These are phyloP conservation scores for Aelia acuminata DNA, from an alignment of 2,888 invertebrate genomes.

Conservation along the genomic window DNA sequence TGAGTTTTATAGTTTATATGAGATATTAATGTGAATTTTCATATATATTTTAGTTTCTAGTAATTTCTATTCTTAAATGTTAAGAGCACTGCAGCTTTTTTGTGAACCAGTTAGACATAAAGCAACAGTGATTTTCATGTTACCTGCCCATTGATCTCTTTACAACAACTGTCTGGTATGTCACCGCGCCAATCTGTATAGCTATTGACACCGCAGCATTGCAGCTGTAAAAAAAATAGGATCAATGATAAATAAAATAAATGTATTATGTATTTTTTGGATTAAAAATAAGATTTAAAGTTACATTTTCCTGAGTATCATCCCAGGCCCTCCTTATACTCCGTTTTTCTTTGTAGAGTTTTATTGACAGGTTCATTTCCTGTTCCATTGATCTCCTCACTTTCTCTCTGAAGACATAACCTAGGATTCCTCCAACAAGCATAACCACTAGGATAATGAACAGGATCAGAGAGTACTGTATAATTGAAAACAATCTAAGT, in stretches of 20 bases:
- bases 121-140: conserved; percentile 66
- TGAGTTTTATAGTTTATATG: neutral
- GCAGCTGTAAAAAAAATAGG: conserved; percentile 73
- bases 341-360: conserved; percentile 79
- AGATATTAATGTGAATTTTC: neutral
- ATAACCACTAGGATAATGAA: conserved; percentile 90
- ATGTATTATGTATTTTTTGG: neutral
- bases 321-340: conserved; percentile 89
- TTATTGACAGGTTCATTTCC: conserved; percentile 83
- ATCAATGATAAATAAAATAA: conserved; percentile 52
- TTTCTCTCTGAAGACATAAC: conserved; percentile 90
- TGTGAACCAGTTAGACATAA: neutral
- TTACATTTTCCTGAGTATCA: conserved; percentile 81
- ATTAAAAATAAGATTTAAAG: conserved; percentile 56
- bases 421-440: conserved; percentile 90
- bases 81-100: neutral
- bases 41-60: neutral
- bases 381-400: conserved; percentile 82
- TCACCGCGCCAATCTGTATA: conserved; percentile 83
- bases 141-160: conserved; percentile 74
- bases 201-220: conserved; percentile 87
- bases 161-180: conserved; percentile 85
- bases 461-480: conserved; percentile 11
- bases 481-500: neutral
- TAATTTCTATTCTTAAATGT: neutral